A percentile compares a stretch with the other conserved stretches of the same genome.
Conservation (phyloP, 2,113 vertebrate species). For the Papio anubis region DNA sequence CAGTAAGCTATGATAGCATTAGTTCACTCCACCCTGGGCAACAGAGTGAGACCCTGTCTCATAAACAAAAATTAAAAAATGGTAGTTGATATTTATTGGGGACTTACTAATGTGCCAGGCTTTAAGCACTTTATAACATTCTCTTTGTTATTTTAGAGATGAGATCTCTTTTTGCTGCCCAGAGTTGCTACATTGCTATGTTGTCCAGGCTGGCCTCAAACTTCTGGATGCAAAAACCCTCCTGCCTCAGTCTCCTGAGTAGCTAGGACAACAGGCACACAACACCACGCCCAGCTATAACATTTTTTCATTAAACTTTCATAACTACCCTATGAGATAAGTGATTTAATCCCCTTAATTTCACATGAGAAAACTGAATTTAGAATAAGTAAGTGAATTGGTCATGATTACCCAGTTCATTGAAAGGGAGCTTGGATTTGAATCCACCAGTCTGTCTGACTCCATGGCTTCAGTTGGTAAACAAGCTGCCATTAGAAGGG, state of each 20-base stretch:
- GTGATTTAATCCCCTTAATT: neutral
- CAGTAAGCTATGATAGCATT: no score
- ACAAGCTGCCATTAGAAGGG: neutral
- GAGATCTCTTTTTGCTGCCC: neutral
- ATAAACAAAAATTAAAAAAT: neutral
- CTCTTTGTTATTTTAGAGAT: neutral
- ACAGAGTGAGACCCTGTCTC: no score
- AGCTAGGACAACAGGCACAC: neutral
- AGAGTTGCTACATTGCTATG: neutral
- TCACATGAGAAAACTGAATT: slow-evolving; percentile 9
- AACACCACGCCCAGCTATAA: neutral
- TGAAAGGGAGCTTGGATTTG: slow-evolving; percentile 3
- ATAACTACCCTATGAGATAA: neutral
- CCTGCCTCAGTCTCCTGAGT: neutral
- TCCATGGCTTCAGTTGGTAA: neutral
- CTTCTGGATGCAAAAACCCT: neutral
- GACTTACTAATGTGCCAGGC: neutral
- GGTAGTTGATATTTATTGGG: neutral
- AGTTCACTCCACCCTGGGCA: no score
- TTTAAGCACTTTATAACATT: neutral
- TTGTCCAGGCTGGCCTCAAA: neutral
- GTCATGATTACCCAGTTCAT: neutral
- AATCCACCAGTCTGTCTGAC: neutral
- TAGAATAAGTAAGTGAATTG: slow-evolving; percentile 20
- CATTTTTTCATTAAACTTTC: neutral